Percentiles rank a stretch among this genome's conserved stretches.
These are phyloP conservation scores for Oligia fasciuncula DNA, from an alignment of 2,888 invertebrate genomes.

Conservation along the genomic window DNA sequence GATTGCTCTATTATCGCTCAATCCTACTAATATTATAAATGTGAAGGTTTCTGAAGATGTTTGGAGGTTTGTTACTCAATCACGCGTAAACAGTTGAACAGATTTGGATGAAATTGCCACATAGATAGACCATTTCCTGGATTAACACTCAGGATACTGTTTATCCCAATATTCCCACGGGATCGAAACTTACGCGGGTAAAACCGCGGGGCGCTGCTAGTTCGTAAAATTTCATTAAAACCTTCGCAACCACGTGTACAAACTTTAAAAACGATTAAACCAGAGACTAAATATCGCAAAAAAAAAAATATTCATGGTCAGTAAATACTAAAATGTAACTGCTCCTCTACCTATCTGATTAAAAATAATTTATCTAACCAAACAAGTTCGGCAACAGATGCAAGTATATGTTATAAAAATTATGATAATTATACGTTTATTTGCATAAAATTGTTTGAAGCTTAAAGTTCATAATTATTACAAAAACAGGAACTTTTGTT, in stretches of 20 bases:
- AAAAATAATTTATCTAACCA: slow-evolving; percentile 52
- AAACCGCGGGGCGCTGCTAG: no score
- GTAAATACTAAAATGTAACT: slow-evolving; percentile 54
- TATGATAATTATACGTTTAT: slow-evolving; percentile 60
- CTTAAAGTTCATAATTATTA: slow-evolving; percentile 30
- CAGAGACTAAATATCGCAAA: slow-evolving; percentile 31
- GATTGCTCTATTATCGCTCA: no score
- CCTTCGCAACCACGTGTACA: neutral
- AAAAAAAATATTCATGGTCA: slow-evolving; percentile 57
- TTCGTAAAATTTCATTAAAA: neutral
- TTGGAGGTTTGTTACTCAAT: no score
- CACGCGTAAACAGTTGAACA: no score
- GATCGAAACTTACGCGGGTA: no score
- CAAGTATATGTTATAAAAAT: slow-evolving; percentile 59
- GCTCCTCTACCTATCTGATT: slow-evolving; percentile 57
- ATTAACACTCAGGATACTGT: no score
- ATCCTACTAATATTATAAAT: no score
- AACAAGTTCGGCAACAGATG: slow-evolving; percentile 52
- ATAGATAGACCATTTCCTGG: no score
- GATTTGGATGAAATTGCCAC: no score
- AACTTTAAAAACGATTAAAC: slow-evolving; percentile 12
- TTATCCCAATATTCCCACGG: no score
- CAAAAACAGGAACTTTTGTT: slow-evolving; percentile 39
- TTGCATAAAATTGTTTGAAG: slow-evolving; percentile 60
- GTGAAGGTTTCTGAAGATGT: no score